Base-by-base conservation (phyloP, 2,797 vertebrate genomes). In the Coracias cyanogaster region DNA sequence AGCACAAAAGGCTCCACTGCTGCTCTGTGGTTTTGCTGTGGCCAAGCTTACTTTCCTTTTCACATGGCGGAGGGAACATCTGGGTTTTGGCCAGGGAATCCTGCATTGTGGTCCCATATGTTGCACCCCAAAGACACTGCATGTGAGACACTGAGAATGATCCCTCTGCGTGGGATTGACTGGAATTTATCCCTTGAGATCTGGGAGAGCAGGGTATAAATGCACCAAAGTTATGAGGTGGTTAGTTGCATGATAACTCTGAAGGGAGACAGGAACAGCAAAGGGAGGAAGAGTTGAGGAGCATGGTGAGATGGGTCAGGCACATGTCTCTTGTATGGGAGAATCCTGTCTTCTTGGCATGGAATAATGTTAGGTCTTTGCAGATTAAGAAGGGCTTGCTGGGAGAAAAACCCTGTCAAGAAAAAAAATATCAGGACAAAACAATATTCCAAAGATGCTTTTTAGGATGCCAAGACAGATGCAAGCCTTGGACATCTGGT, bases 1-100 rank as follows among this genome's bases (percentile, higher is more conserved):
- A 57, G 57, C 41, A 43, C 49, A 37, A 0, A 2, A 39, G 24
- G 33, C 73, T 86, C 54, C 5, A 3, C 8, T 4, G 6, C 14
- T 15, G 43, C 46, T 89, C 60, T 73, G 89, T 54, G 67, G 48
- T 76, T 93, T 93, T 5, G 4, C 71, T 79, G 55, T 8, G 52
- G 83, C 83, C 35, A 57, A 70, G 17, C 37, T 73, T 25, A 66
- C 70, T 94, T 86, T 86, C 78, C 49, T 79, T 94, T 92, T 72
- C 58, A 45, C 2, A 0, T 33, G 18, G 13, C 25, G 24, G 26
- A 82, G 26, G 25, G 71, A 89, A 49, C 1, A 1, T 33, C 41
- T 70, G 49, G 33, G 41, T 61, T 89, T 72, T 29, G 25, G 31
- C 22, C n/a, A 45, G 26, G 19, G 66, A 83, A 33, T 71, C 54